These are phyloP conservation scores for Anomalospiza imberbis DNA, from an alignment of 2,797 vertebrate species.

Conservation along the genomic window DNA sequence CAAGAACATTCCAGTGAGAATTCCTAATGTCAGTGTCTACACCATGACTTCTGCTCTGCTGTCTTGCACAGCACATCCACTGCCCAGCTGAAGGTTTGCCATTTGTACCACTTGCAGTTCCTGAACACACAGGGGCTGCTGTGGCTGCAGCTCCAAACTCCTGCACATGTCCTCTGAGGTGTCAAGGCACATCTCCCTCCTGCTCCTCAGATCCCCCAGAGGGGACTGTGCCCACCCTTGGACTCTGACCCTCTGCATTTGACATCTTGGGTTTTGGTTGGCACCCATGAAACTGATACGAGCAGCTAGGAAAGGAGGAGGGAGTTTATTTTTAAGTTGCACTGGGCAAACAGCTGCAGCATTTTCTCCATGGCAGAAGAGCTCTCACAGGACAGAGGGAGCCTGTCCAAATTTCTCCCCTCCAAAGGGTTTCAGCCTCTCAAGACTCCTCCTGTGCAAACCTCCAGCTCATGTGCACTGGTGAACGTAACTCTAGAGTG, in stretches of 20 bases:
- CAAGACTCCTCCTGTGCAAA: neutral
- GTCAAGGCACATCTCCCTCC: neutral
- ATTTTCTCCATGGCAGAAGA: neutral
- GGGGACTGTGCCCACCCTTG: neutral
- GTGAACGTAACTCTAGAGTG: slow-evolving; percentile 45
- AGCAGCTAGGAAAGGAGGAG: neutral
- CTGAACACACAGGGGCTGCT: neutral
- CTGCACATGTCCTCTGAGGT: neutral
- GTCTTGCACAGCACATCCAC: no score
- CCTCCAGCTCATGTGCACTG: neutral
- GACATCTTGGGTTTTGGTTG: neutral
- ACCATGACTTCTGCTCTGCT: neutral
- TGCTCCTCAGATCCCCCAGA: neutral
- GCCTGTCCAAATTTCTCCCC: neutral
- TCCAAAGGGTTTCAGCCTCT: slow-evolving; percentile 10
- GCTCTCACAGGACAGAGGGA: neutral
- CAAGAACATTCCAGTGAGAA: neutral
- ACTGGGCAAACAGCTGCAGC: slow-evolving; percentile 44
- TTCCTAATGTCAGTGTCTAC: neutral
- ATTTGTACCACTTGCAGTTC: neutral
- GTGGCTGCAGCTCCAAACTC: neutral
- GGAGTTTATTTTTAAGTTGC: slow-evolving; percentile 40
- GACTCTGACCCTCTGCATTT: neutral
- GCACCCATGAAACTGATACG: neutral
- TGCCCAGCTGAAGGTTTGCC: neutral